Base-by-base conservation (phyloP, 2,888 invertebrate genomes). In the Plebejus anna region DNA sequence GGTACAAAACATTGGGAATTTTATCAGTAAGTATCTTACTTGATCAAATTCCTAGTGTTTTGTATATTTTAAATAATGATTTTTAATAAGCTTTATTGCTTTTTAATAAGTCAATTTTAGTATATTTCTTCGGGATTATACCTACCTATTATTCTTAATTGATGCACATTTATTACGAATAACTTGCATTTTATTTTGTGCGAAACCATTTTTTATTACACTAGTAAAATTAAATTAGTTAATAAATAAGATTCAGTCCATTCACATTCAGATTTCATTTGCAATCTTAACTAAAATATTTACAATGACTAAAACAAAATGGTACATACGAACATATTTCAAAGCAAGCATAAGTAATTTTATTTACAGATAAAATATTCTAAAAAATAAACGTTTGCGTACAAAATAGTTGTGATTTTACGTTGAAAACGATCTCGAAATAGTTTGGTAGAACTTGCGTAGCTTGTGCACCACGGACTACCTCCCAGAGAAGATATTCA, bases 401-500 rank as follows among this genome's bases (percentile, higher is more conserved):
- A 71, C 32, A 73, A 73, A 55, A 73, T 73, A 73, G 73, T 73
- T 73, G 73, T 73, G 73, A 73, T 73, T 73, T 73, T 32, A 16
- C 66, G 28, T 61, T 28, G 4, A 28, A 28, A 28, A 61, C 28
- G 61, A 61, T 22, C 61, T 61, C 61, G 7, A n/a, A 59, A 59
- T n/a, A 61, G 28, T 61, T 22, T 61, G 61, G 61, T 28, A 28
- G 61, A 61, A 11, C 9, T 3, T 61, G 7, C 28, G 28, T 22
- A 61, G 61, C 61, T 28, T 61, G 28, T 61, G 11, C 2, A 75
- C 28, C 16, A 55, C 9, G 59, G 84, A 92, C 95, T 96, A 96
- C 95, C 96, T 96, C 82, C 95, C 95, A 72, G 96, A 96, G 90
- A 97, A 96, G 91, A 96, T 96, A 89, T 95, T 96, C 88, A 96